Evolutionary conservation across 30 jellyfish, hydroid and myxozoan genomes (phyloP), one percentile per base, ranked within the genome.

Genomic region (Hydractinia symbiolongicarpus): DNA sequence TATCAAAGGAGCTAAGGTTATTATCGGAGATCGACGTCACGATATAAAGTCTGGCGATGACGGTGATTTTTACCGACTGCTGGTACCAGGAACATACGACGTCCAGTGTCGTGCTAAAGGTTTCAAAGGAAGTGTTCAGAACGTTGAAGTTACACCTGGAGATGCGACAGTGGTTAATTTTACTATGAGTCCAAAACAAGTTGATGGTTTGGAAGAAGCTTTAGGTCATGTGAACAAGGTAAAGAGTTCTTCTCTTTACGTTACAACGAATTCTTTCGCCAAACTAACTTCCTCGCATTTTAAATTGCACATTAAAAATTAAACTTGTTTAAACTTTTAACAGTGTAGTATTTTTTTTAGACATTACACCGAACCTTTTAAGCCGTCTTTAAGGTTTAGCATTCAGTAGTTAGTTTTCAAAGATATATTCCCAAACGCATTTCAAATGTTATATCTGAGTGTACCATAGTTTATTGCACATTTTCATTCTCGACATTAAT

Each of bases 1-100:
- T 6, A 79, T 94, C 79, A 82, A 84, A 60, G 96, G 93, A 5
- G 99, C 97, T 49, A 76, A 92, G 5, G 81, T 94, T 10, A 88
- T 93, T 62, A 83, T 94, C 58, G 95, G 95, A 0, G 99, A 94
- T 76, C 90, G 99, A 17, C 70, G 90, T 13, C 96, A 94, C 53
- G 99, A 88, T 82, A 76, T 94, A 53, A 77, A 62, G 10, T 55
- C 98, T 7, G 81, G 84, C 52, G 86, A 81, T 64, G 99, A 94
- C 73, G 99, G 99, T n/a, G 99, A 94, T 78, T 94, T 79, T 58
- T 94, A 97, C 97, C 85, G 99, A 51, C 81, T 94, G 74, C 81
- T 94, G 16, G 97, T 94, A 9, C 99, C 99, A 0, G 99, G 99
- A 7, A 94, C 97, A 7, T 94, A 94, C 75, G 97, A 94, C 56